Base-by-base conservation (phyloP, 2,113 vertebrate genomes). In the Coryphaenoides rupestris region DNA sequence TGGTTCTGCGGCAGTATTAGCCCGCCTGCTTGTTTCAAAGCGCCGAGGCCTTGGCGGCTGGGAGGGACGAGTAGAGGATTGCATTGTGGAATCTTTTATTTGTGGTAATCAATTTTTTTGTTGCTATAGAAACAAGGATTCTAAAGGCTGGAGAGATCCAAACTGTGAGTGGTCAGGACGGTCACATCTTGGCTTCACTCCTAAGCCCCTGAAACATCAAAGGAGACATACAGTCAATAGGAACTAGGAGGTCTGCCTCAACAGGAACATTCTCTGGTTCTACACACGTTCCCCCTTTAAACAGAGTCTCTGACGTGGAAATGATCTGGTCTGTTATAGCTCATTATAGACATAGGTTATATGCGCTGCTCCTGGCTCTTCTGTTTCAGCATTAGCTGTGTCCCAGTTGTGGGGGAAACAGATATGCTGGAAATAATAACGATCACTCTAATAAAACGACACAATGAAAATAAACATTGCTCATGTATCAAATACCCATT, bases 171-270 rank as follows among this genome's bases (percentile, higher is more conserved):
- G 23, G 46, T 65, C n/a, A 74, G 80, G 76, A 79, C 65, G 76
- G 71, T 91, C 87, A 92, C 87, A 91, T 91, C 70, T 74, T 91
- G 84, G 78, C 79, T 69, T 69, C 59, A 69, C 58, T 83, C 83
- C 82, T 54, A 19, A 84, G 61, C 72, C 77, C 84, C 91, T 92
- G 87, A 67, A 91, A 91, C 78, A 87, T 81, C 61, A 88, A 89
- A 78, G 68, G 49, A 89, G 55, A 84, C 55, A 79, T 47, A 77
- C 17, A 68, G 66, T 81, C 76, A 90, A 81, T 70, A 65, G 64
- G 21, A 45, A 75, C 45, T 62, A 62, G 3, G 14, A 54, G 46
- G 33, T 56, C 17, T 15, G 28, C 40, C 53, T 53, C 56, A 64
- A 49, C 4, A 60, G 60, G 56, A 15, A 62, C 19, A 0, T 3